Evolutionary conservation across 2,888 invertebrate species (phyloP).

Genomic region (Allacma fusca): DNA sequence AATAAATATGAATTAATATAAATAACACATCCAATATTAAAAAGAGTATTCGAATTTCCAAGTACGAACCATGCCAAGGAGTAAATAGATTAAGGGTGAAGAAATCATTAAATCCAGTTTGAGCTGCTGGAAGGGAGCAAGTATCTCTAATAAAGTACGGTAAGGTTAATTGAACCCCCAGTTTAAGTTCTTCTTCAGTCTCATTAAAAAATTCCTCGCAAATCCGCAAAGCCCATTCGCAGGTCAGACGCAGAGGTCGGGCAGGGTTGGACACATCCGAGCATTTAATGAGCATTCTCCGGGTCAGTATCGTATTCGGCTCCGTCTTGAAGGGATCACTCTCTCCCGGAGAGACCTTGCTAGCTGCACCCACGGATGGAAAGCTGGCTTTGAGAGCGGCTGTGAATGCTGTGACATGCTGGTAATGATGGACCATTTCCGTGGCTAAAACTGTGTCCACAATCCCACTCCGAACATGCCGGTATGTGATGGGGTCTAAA

Average conservation of each 20-base stretch:
- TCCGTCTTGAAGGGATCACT: neutral
- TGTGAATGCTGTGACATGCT: constrained; percentile 22
- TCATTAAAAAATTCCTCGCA: constrained; percentile 43
- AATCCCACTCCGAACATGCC: constrained; percentile 8
- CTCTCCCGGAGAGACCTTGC: neutral
- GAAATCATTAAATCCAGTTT: constrained; percentile 36
- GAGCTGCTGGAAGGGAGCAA: constrained; percentile 32
- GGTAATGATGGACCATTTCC: constrained; percentile 35
- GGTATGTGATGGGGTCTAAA: constrained; percentile 13
- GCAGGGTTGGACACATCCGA: constrained; percentile 42
- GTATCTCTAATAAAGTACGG: constrained; percentile 34
- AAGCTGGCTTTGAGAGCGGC: neutral
- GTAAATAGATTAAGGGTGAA: constrained; percentile 20
- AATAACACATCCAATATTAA: too few relatives aligned
- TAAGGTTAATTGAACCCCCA: constrained; percentile 50
- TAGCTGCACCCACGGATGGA: neutral
- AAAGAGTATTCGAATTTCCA: too few relatives aligned
- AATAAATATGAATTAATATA: too few relatives aligned
- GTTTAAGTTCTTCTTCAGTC: constrained; percentile 27
- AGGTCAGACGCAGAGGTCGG: constrained; percentile 25
- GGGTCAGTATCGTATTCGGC: constrained; percentile 6
- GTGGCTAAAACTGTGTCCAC: constrained; percentile 43
- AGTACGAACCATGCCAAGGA: constrained; percentile 33
- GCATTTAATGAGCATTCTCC: constrained; percentile 42
- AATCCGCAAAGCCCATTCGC: constrained; percentile 33